Conservation (phyloP, 2,888 invertebrate genomes). For the Drosophila gaucha region DNA sequence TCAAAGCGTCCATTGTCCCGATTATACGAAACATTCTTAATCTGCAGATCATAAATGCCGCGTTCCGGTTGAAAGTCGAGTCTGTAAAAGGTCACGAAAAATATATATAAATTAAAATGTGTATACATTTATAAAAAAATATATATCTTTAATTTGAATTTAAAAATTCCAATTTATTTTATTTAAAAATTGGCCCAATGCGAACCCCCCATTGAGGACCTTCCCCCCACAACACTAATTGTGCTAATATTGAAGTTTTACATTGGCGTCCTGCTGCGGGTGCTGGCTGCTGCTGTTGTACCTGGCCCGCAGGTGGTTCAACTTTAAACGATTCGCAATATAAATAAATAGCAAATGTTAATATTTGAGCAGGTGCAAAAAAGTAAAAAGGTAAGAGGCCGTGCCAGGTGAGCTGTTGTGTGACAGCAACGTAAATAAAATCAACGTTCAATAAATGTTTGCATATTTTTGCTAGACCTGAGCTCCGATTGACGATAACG, state of each 20-base stretch:
- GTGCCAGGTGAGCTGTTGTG: not conserved
- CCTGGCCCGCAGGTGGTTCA: slow-evolving; percentile 66
- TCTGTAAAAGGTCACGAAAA: slow-evolving; percentile 87
- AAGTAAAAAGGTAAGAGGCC: not conserved
- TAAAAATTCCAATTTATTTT: slow-evolving; percentile 61
- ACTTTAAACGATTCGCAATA: slow-evolving; percentile 76
- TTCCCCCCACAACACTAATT: slow-evolving; percentile 56
- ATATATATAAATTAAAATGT: slow-evolving; percentile 34
- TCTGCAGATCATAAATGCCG: slow-evolving; percentile 95
- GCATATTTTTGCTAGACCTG: slow-evolving; percentile 77
- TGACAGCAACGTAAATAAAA: slow-evolving; percentile 72
- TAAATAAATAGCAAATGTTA: slow-evolving; percentile 75
- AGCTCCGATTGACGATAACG: slow-evolving; percentile 64
- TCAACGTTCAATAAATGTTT: slow-evolving; percentile 80
- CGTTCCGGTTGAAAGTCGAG: slow-evolving; percentile 91
- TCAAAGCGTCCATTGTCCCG: slow-evolving; percentile 96
- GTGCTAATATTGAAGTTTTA: slow-evolving; percentile 74
- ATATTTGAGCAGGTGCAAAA: slow-evolving; percentile 54
- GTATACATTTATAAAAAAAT: slow-evolving; percentile 3
- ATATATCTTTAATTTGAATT: slow-evolving; percentile 21
- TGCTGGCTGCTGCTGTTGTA: slow-evolving; percentile 3
- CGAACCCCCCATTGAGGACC: not conserved
- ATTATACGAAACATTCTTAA: slow-evolving; percentile 95
- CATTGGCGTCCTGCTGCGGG: slow-evolving; percentile 34
- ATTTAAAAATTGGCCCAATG: slow-evolving; percentile 46